Evolutionary conservation across 2,113 vertebrate species (phyloP).

Genomic region (Fregetta grallaria): DNA sequence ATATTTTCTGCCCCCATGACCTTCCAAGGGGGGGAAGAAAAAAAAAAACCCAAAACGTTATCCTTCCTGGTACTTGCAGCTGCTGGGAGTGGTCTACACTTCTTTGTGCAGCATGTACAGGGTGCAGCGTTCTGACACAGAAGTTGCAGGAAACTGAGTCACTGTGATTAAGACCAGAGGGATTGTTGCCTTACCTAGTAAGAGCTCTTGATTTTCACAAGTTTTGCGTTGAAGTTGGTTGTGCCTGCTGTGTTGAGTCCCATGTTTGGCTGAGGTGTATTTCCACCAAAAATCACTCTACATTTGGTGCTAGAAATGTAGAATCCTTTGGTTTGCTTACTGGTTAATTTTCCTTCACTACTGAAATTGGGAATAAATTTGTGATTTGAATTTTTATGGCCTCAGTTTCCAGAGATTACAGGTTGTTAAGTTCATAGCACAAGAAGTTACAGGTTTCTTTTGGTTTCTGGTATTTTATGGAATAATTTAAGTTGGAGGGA

Average conservation of each 20-base stretch:
- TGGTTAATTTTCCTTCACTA: background rate
- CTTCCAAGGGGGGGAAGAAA: background rate
- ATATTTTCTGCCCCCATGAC: background rate
- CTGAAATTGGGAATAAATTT: background rate
- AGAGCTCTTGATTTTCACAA: background rate
- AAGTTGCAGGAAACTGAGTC: slow-evolving; percentile 15
- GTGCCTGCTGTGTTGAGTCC: background rate
- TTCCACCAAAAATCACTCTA: background rate
- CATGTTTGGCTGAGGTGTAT: background rate
- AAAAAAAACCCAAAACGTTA: background rate
- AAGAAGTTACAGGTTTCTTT: background rate
- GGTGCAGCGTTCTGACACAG: background rate
- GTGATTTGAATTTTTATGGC: background rate
- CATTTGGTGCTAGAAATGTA: background rate
- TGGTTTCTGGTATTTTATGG: background rate
- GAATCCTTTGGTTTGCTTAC: background rate
- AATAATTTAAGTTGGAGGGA: background rate
- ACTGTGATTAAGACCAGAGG: background rate
- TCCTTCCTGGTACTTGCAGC: background rate
- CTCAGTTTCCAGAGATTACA: background rate
- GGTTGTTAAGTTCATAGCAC: background rate
- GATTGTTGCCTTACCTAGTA: background rate
- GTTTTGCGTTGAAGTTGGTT: background rate
- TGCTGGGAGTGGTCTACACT: background rate
- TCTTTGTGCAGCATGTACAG: background rate